Percentiles rank a stretch among this genome's conserved stretches.
Conservation (phyloP, 2,113 vertebrate genomes). For the Aythya baeri region DNA sequence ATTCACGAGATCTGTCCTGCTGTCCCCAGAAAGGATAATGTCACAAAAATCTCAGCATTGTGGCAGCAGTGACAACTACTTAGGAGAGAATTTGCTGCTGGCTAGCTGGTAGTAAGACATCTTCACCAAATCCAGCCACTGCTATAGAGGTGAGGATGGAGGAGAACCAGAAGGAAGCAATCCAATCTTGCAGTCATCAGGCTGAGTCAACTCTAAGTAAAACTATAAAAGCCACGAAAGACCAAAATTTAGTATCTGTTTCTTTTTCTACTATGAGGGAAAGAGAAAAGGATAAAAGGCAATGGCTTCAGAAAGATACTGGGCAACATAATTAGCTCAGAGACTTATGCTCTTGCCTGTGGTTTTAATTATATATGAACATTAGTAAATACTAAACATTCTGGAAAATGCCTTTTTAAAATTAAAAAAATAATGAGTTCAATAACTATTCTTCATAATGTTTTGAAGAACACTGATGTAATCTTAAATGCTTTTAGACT, state of each 20-base stretch:
- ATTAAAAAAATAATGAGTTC: neutral
- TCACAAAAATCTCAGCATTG: neutral
- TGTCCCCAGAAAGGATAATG: neutral
- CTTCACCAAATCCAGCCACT: neutral
- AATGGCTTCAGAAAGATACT: neutral
- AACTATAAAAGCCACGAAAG: neutral
- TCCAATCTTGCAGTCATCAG: neutral
- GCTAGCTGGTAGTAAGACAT: neutral
- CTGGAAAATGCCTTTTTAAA: neutral
- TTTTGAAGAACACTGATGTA: neutral
- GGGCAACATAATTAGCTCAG: neutral
- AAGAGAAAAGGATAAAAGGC: neutral
- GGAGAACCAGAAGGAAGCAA: neutral
- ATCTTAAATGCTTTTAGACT: constrained; percentile 22
- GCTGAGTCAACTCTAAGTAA: neutral
- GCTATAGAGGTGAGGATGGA: neutral
- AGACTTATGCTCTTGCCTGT: neutral
- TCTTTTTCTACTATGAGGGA: neutral
- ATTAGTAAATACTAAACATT: neutral
- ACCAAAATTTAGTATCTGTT: neutral
- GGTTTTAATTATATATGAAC: neutral
- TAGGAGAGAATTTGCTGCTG: neutral
- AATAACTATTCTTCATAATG: neutral
- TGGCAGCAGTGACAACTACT: neutral
- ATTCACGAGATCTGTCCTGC: neutral